These are phyloP conservation scores for Pelobates cultripes DNA, from an alignment of 2,797 vertebrate genomes.

Conservation along the genomic window DNA sequence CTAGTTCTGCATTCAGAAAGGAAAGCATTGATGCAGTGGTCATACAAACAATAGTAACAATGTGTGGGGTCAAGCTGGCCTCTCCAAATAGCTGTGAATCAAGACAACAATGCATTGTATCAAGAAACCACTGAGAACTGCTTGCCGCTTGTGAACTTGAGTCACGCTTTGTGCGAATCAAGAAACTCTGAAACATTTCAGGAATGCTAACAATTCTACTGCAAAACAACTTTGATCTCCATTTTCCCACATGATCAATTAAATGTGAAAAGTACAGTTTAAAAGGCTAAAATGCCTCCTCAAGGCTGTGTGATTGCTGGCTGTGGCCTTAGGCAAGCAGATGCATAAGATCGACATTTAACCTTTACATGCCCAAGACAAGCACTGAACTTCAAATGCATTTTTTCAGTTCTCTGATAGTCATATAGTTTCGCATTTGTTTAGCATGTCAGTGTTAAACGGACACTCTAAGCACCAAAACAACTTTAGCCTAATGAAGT, in stretches of 20 bases:
- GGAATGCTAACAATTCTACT: conserved; percentile 74
- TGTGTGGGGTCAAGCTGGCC: conserved; percentile 59
- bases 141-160: conserved; percentile 73
- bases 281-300: conserved; percentile 22
- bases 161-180: conserved; percentile 66
- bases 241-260: conserved; percentile 66
- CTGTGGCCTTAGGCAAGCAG: not conserved
- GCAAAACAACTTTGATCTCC: conserved; percentile 70
- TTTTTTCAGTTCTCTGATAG: too few species aligned
- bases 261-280: conserved; percentile 48
- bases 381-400: too few species aligned
- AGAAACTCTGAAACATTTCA: conserved; percentile 69
- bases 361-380: not conserved
- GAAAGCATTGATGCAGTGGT: too few species aligned
- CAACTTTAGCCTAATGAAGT: too few species aligned
- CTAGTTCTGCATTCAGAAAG: too few species aligned
- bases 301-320: conserved; percentile 20
- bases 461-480: too few species aligned
- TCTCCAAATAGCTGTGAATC: conserved; percentile 62
- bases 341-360: not conserved
- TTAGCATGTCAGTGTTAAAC: too few species aligned
- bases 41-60: conserved; percentile 6
- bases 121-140: conserved; percentile 50
- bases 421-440: too few species aligned
- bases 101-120: conserved; percentile 64